Conservation (phyloP, 2,888 invertebrate species). For the Lithophane semibrunnea region DNA sequence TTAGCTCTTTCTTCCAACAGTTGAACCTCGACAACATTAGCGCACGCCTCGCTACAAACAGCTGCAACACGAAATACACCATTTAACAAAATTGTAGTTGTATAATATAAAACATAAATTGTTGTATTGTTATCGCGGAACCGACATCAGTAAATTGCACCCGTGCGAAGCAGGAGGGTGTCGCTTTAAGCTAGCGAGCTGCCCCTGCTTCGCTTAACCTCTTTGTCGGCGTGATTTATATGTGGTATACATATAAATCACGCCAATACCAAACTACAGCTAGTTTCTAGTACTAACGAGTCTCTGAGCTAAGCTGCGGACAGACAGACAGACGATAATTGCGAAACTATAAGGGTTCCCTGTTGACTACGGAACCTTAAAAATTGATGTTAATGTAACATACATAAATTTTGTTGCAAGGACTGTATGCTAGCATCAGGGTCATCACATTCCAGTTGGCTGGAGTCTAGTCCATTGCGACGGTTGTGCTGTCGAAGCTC, state of each 20-base stretch:
- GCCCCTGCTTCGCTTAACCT: no score
- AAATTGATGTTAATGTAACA: constrained; percentile 63
- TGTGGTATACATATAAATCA: no score
- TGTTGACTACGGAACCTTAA: no score
- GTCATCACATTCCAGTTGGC: constrained; percentile 85
- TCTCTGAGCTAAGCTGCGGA: no score
- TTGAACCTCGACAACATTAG: constrained; percentile 86
- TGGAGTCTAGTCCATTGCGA: constrained; percentile 79
- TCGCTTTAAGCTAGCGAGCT: not conserved
- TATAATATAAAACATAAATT: not conserved
- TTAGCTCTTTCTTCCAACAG: constrained; percentile 85
- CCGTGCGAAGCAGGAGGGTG: not conserved
- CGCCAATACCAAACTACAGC: no score
- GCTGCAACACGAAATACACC: constrained; percentile 65
- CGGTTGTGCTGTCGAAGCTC: constrained; percentile 82
- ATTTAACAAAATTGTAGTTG: not conserved
- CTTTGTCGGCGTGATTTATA: no score
- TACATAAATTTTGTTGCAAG: constrained; percentile 81
- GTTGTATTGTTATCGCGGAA: not conserved
- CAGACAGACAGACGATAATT: no score
- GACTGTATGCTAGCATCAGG: constrained; percentile 81
- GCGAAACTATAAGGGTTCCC: no score
- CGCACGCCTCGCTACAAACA: constrained; percentile 84
- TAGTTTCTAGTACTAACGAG: no score
- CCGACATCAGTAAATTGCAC: not conserved